Evolutionary conservation across 2,797 vertebrate genomes (phyloP), one percentile per base, ranked within the genome.

Genomic region (Pachyuromys duprasi): DNA sequence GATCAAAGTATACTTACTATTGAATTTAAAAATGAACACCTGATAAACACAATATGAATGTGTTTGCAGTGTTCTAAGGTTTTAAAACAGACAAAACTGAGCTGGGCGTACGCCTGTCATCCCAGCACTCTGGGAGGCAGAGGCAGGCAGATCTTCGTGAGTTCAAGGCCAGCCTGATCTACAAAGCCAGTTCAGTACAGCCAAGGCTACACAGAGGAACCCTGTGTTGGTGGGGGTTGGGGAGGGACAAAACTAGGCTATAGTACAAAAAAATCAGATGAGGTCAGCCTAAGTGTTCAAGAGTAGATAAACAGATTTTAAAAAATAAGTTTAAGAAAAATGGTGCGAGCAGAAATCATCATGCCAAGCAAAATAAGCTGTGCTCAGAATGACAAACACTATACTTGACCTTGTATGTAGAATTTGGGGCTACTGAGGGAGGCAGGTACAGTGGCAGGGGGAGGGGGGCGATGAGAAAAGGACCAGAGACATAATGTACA

Each of bases 1-100:
- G 83, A n/a, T 81, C 81, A 96, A 94, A 92, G 62, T 33, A 87
- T 55, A 88, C n/a, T 42, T 94, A 60, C 79, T 79, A 87, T 49
- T 91, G n/a, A 93, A 63, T 82, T n/a, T 53, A 92, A 70, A 28
- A 93, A 96, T 36, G 26, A 89, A 84, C 42, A 57, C 45, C 2
- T 84, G 70, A 86, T 63, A 83, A 76, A 78, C 11, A 70, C 22
- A 94, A 76, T 31, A 84, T 17, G 17, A 42, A 89, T 89, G 36
- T 76, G 78, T 89, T 74, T 57, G 12, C 26, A 86, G 20, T 72
- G 18, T 49, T 63, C 82, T 4, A 36, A 89, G 5, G 67, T 81
- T 96, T 88, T 81, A 93, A 78, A 92, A 92, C 8, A 90, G 78
- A 79, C 39, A 65, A 60, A 95, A 80, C 8, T 75, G 49, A 49